Evolutionary conservation across 2,113 vertebrate genomes (phyloP), one percentile per base, ranked within the genome.

Genomic region (Anser brachyrhynchus): DNA sequence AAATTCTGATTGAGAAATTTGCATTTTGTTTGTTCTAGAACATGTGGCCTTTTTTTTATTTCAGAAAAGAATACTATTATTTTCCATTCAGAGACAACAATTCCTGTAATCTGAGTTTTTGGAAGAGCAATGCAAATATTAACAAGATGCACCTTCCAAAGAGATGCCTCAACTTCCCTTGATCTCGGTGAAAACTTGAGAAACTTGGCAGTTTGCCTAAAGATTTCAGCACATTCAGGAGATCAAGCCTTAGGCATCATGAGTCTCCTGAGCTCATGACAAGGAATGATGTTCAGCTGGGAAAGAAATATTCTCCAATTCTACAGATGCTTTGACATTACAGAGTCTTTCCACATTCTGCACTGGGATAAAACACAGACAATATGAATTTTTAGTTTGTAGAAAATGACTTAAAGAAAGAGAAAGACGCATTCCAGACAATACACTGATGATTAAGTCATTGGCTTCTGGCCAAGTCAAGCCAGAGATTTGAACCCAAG

Each of bases 1-100:
- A 95, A 93, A 95, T 95, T 95, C 93, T 94, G 95, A 95, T 95
- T 91, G 67, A 94, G 78, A 79, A 91, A 96, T 96, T 95, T 93
- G 91, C 95, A 95, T 95, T 96, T 94, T 96, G 91, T 95, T 96
- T 96, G 75, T 95, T 86, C 90, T 58, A 87, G 84, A 92, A 72
- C 59, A 66, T 85, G 84, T 85, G 93, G 93, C 89, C 65, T 94
- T 85, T 95, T 90, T 39, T 70, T 85, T 93, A 54, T 74, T 88
- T 94, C 75, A 95, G 89, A 70, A 90, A 79, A 89, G 49, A 95
- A 95, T 82, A 39, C 9, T 82, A 70, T 89, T 90, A 58, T 39
- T 77, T 95, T 83, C 81, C 59, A 87, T 76, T 90, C 83, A 77
- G 37, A 94, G 76, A 87, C 86, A 84, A 87, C 61, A 87, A 52